Conservation (phyloP, 1,140 invertebrate genomes). For the Melipona quadrifasciata region DNA sequence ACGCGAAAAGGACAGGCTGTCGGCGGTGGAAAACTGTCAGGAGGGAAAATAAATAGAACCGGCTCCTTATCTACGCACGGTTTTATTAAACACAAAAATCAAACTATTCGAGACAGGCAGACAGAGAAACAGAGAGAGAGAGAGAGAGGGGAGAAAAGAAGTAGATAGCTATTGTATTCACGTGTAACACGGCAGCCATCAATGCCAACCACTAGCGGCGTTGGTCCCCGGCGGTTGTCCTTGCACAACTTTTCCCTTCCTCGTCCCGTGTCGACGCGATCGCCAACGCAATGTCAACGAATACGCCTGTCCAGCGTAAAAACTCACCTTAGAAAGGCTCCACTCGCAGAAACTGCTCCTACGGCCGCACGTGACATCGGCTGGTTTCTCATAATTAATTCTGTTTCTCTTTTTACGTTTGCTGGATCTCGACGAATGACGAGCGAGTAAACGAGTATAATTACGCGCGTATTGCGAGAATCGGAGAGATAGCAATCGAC, state of each 20-base stretch:
- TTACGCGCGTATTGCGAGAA: no score
- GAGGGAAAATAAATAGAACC: neutral
- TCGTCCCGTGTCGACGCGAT: neutral
- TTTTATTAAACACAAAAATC: constrained; percentile 10
- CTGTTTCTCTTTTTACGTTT: neutral
- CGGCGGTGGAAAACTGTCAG: neutral
- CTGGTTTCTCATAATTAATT: neutral
- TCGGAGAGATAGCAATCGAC: no score
- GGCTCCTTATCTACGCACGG: neutral
- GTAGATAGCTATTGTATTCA: neutral
- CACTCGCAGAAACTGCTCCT: neutral
- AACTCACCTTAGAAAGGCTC: constrained; percentile 29
- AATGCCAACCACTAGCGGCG: constrained; percentile 36
- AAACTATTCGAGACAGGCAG: neutral
- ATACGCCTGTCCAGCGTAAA: neutral
- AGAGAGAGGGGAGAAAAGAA: neutral
- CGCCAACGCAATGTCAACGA: constrained; percentile 40
- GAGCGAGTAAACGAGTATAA: neutral
- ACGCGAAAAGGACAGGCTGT: neutral
- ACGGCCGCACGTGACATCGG: neutral
- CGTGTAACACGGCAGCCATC: constrained; percentile 14
- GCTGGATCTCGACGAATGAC: no score
- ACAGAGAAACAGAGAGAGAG: neutral
- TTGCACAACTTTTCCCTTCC: constrained; percentile 39
- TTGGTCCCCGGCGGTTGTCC: constrained; percentile 15